Evolutionary conservation across 2,888 invertebrate genomes (phyloP).

Genomic region (Epinotia brunnichana): DNA sequence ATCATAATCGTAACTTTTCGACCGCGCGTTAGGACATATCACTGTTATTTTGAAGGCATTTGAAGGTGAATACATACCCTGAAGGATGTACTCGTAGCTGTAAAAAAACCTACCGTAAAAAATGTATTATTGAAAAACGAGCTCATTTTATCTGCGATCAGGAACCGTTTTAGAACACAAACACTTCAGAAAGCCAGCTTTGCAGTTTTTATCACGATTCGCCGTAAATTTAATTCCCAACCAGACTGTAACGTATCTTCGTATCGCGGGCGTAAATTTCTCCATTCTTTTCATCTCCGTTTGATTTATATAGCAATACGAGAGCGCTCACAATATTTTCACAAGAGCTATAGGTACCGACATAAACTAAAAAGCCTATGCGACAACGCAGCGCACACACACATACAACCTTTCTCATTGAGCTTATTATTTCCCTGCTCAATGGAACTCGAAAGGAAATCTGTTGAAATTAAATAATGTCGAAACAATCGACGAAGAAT

Average conservation of each 20-base stretch:
- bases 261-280: conserved; percentile 37
- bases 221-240: conserved; percentile 23
- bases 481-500: conserved; percentile 62
- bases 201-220: conserved; percentile 6
- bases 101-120: too few species aligned
- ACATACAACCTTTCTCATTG: conserved; percentile 3
- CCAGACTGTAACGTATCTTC: conserved; percentile 27
- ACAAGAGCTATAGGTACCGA: background rate
- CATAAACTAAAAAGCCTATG: background rate
- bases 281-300: conserved; percentile 38
- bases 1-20: background rate
- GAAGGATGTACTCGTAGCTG: too few species aligned
- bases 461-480: conserved; percentile 55
- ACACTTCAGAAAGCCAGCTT: background rate
- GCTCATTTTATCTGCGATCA: background rate
- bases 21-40: background rate
- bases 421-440: conserved; percentile 20
- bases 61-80: too few species aligned
- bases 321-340: conserved; percentile 37
- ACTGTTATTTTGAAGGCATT: too few species aligned
- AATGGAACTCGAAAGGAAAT: conserved; percentile 49
- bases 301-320: conserved; percentile 33
- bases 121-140: background rate
- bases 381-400: too few species aligned
- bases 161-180: background rate